Evolutionary conservation across 2,797 vertebrate genomes (phyloP).

Genomic region (Acanthornis magna): DNA sequence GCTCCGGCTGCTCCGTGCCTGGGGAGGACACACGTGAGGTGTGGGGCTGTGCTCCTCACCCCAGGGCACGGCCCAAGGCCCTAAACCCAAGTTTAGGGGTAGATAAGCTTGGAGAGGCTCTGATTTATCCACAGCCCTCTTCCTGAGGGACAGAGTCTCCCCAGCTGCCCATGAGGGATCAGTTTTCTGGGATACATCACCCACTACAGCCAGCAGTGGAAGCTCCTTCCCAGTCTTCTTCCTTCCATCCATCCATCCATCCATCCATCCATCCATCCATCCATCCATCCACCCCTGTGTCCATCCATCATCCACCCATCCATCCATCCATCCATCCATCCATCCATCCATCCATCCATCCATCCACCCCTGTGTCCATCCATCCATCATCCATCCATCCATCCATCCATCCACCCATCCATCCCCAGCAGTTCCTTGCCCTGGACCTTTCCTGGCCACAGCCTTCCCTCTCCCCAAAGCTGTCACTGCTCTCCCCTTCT

Average conservation of each 20-base stretch:
- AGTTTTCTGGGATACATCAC: not conserved
- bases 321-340: not conserved
- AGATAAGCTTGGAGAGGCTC: not conserved
- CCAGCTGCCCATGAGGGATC: not conserved
- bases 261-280: too few relatives aligned
- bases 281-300: too few relatives aligned
- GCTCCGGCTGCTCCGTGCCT: not conserved
- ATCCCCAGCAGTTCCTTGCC: not conserved
- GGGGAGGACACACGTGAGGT: accelerated
- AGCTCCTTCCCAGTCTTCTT: not conserved
- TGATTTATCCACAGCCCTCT: not conserved
- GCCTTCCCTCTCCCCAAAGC: not conserved
- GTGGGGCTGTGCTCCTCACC: not conserved
- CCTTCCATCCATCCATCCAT: not conserved
- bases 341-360: not conserved
- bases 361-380: not conserved
- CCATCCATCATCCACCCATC: not conserved
- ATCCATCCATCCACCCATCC: not conserved
- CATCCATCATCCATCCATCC: not conserved
- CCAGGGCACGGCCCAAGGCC: accelerated
- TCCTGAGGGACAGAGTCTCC: not conserved
- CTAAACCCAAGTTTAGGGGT: not conserved
- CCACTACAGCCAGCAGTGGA: not conserved
- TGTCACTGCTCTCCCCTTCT: not conserved
- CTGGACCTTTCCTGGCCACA: not conserved